Conservation (phyloP, 2,113 vertebrate species). For the Pelvicachromis taeniatus region DNA sequence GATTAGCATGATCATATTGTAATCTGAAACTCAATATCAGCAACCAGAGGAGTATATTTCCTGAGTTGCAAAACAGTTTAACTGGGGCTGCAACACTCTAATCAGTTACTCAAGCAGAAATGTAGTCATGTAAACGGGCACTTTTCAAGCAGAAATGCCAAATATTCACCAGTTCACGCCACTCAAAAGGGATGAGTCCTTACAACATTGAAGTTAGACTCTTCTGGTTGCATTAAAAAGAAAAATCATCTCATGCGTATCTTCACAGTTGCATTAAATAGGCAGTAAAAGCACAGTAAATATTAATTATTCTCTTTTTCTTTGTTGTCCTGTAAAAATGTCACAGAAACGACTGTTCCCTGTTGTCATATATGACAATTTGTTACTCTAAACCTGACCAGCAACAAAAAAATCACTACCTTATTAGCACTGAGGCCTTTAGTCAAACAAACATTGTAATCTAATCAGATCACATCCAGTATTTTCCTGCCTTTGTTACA, state of each 20-base stretch:
- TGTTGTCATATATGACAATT: neutral
- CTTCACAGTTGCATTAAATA: neutral
- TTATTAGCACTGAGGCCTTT: neutral
- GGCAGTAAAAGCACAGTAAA: neutral
- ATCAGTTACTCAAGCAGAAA: neutral
- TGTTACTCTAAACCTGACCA: neutral
- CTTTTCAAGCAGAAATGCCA: neutral
- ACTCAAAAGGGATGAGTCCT: neutral
- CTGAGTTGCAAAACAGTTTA: neutral
- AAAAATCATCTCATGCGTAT: neutral
- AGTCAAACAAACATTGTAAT: neutral
- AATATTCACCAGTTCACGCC: neutral
- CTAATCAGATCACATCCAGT: neutral
- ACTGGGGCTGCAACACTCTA: neutral
- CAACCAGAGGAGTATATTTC: neutral
- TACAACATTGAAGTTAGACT: neutral
- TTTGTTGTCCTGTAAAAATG: neutral
- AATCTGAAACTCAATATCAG: neutral
- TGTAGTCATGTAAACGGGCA: neutral
- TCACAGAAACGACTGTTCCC: neutral
- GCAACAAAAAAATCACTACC: neutral
- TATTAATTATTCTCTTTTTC: rapidly evolving
- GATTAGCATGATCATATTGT: neutral
- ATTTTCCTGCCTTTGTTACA: neutral
- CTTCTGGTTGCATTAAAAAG: neutral